These are phyloP conservation scores for Erithacus rubecula DNA, from an alignment of 2,797 vertebrate genomes.

Conservation along the genomic window DNA sequence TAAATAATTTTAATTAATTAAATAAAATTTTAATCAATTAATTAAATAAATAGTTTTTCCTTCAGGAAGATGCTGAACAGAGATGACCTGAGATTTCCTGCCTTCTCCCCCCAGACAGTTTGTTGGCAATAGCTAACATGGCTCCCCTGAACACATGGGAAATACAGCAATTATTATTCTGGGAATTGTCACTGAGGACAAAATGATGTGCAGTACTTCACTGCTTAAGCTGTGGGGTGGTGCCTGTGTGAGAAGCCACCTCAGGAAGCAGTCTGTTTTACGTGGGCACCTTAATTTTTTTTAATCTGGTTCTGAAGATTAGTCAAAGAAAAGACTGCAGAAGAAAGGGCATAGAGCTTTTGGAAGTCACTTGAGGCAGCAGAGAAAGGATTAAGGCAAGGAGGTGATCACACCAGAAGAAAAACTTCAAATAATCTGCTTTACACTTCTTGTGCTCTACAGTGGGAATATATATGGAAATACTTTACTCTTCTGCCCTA, in stretches of 20 bases:
- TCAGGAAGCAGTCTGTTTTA: neutral
- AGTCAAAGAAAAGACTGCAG: neutral
- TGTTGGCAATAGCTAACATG: neutral
- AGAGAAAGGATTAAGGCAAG: neutral
- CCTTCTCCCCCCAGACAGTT: neutral
- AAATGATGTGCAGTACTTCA: neutral
- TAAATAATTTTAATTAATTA: neutral
- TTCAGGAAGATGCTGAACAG: neutral
- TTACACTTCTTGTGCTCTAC: neutral
- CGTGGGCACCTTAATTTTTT: neutral
- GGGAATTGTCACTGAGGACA: neutral
- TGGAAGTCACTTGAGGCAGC: neutral
- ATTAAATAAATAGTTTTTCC: neutral
- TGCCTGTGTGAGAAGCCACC: neutral
- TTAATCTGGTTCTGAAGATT: neutral
- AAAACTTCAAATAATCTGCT: neutral
- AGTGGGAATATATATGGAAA: neutral
- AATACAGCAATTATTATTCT: neutral
- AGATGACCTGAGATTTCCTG: neutral
- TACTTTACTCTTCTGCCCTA: neutral
- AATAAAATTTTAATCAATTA: too few relatives aligned
- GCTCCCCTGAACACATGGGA: neutral
- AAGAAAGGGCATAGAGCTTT: neutral
- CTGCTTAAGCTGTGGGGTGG: neutral
- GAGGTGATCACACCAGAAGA: neutral